Evolutionary conservation across 2,113 vertebrate species (phyloP), one percentile per base, ranked within the genome.

Genomic region (Holacanthus passer): DNA sequence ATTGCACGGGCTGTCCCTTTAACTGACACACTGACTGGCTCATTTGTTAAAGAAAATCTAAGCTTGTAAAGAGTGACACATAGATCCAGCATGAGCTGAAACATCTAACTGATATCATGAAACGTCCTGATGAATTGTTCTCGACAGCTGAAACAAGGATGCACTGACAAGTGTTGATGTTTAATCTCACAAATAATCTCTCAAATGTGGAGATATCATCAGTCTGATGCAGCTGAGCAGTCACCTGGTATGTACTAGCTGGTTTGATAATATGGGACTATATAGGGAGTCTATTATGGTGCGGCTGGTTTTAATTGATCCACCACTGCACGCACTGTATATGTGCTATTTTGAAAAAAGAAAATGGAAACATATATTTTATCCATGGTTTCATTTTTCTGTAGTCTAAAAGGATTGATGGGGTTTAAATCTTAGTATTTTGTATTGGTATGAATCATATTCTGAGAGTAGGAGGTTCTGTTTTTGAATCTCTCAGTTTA

Each of bases 401-500:
- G 1, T 17, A 20, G 9, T 48, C 27, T 29, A 10, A 29, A 39
- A 62, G 63, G 47, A 50, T 52, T 48, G 1, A 27, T 72, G 16
- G n/a, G 64, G 41, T 63, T 63, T 78, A 22, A 24, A 53, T 48
- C 59, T 35, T 39, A 22, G 27, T 64, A 1, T 73, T 65, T 62
- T 65, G 13, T 59, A 3, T 62, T 13, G 24, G 14, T 73, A 31
- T 89, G 83, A 87, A 74, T 89, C 85, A 89, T 66, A 32, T 45
- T 43, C 2, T 1, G 60, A 67, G 71, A 82, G 87, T 82, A 68
- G 87, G 87, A 39, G 87, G 82, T 59, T 79, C 77, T 41, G 62
- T 81, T 73, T 81, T 70, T 69, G n/a, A 45, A 52, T 27, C 11
- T 80, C 69, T 87, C n/a, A 13, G 80, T 87, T 89, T 77, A 84